These are phyloP conservation scores for Aplysia californica DNA, from an alignment of 1,140 invertebrate species.

Conservation along the genomic window DNA sequence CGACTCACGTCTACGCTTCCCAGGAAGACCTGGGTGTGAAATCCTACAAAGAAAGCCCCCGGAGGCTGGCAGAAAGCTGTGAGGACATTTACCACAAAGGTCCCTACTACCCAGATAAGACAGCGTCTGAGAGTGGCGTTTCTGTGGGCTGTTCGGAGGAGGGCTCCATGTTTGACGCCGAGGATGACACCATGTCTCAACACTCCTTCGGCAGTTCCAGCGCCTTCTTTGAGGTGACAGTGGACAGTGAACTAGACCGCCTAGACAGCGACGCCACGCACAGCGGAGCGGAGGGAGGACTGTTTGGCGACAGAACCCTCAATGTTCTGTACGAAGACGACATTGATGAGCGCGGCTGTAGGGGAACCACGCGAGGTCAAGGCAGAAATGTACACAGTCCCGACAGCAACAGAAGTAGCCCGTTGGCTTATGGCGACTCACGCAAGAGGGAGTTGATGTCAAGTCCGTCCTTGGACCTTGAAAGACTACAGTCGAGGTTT, in stretches of 20 bases:
- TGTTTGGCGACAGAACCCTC: not conserved
- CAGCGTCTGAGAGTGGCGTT: conserved; percentile 31
- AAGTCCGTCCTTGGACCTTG: not conserved
- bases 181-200: conserved; percentile 14
- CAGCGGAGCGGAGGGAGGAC: not conserved
- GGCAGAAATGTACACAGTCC: not conserved
- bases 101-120: conserved; percentile 5
- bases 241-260: conserved; percentile 28
- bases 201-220: conserved; percentile 30
- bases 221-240: conserved; percentile 26
- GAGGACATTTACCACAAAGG: conserved; percentile 24
- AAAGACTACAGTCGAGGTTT: not conserved
- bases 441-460: not conserved
- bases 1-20: conserved; percentile 21
- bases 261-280: conserved; percentile 3
- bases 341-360: not conserved
- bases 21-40: not conserved
- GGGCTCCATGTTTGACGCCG: not conserved
- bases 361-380: not conserved
- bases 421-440: not conserved
- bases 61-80: conserved; percentile 7
- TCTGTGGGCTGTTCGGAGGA: conserved; percentile 23
- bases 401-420: not conserved
- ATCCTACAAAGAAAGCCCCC: not conserved
- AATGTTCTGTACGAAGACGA: not conserved